Percentiles rank a stretch among this genome's conserved stretches.
Evolutionary conservation across 2,888 invertebrate genomes (phyloP).

Genomic region (Ormyrus labotus): DNA sequence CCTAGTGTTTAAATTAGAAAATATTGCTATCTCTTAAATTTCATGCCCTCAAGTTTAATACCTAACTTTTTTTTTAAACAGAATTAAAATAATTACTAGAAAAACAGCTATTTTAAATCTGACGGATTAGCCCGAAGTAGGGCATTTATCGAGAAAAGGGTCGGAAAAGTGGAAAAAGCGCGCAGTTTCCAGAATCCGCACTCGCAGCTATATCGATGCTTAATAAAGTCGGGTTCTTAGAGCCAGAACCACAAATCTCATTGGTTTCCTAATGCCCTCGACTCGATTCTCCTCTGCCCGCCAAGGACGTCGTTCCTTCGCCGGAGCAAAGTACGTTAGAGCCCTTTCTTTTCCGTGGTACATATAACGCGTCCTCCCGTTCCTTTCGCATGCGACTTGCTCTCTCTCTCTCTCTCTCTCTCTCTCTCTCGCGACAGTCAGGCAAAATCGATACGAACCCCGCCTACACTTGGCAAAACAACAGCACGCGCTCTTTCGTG

Average conservation of each 20-base stretch:
- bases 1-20: too few relatives aligned
- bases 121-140: too few relatives aligned
- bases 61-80: too few relatives aligned
- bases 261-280: constrained; percentile 19
- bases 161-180: not conserved
- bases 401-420: not conserved
- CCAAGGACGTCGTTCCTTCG: not conserved
- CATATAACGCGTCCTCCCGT: not conserved
- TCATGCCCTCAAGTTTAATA: too few relatives aligned
- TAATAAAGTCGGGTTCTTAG: constrained; percentile 16
- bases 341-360: not conserved
- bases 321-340: constrained; percentile 6
- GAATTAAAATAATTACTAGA: too few relatives aligned
- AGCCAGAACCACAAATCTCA: constrained; percentile 25
- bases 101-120: too few relatives aligned
- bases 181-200: not conserved
- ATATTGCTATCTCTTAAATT: too few relatives aligned
- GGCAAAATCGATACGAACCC: constrained; percentile 50
- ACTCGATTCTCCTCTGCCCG: constrained; percentile 8
- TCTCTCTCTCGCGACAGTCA: constrained; percentile 5
- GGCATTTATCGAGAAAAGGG: too few relatives aligned
- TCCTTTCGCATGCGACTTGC: not conserved
- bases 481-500: constrained; percentile 13
- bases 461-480: constrained; percentile 49
- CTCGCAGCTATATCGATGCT: not conserved